Evolutionary conservation across 2,797 vertebrate species (phyloP), one percentile per base, ranked within the genome.

Genomic region (Eulemur albifrons): DNA sequence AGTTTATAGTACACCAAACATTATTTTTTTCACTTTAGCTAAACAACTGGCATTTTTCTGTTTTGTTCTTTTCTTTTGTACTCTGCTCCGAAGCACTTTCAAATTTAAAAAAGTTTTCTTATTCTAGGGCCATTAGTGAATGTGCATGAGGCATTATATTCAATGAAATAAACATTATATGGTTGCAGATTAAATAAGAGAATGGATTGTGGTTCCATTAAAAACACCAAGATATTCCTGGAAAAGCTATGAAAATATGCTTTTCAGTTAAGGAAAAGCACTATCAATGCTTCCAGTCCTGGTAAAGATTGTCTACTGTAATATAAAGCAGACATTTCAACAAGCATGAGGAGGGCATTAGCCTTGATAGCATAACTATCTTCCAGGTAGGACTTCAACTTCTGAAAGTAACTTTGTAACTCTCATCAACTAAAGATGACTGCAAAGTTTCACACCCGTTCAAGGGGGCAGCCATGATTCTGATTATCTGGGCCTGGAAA

Each of bases 171-270:
- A 97, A 38, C 57, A 86, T 90, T 97, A 84, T 96, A 40, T 65
- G 92, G 88, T 77, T 82, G 65, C 96, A 95, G 76, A 96, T 94
- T 97, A 96, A 97, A 90, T 93, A 87, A 95, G 79, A 35, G 65
- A 97, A 35, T 63, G 32, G 54, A 13, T 3, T 92, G 50, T 83
- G 85, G 91, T 93, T 97, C 88, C 81, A 69, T 95, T 92, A 96
- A 97, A 98, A 92, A 84, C 84, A 80, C 57, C 95, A 90, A 81
- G 45, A 21, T 52, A 23, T 76, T 76, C 73, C 32, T 76, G 48
- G 32, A 35, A 76, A 76, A 76, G 48, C 73, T 76, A 52, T 7
- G 48, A 52, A 76, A 76, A 76, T 76, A 52, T 50, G 73, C 30
- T 76, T 76, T 76, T 73, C 72, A 32, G 27, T 73, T 73, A 35